Conservation (phyloP, 2,797 vertebrate genomes). For the Paramormyrops hopkinsi region DNA sequence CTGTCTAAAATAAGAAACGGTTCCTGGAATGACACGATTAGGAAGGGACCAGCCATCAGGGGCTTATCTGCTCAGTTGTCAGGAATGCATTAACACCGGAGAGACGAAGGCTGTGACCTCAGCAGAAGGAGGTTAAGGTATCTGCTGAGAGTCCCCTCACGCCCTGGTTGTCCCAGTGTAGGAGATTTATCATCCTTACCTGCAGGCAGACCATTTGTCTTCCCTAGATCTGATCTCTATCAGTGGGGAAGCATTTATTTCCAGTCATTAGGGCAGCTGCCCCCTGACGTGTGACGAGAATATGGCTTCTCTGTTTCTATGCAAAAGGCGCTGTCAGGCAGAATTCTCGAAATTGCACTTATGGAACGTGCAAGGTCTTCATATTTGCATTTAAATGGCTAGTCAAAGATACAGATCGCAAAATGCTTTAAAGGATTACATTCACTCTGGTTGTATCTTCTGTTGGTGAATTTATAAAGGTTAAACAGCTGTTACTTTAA, state of each 20-base stretch:
- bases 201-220: constrained; percentile 46
- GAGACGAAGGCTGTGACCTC: not conserved
- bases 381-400: constrained; percentile 17
- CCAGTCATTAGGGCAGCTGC: constrained; percentile 40
- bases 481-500: constrained; percentile 9
- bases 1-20: not conserved
- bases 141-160: constrained; percentile 29
- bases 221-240: constrained; percentile 45
- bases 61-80: not conserved
- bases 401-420: constrained; percentile 2
- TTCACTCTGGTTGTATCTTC: not conserved
- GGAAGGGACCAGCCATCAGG: not conserved
- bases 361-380: not conserved
- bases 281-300: constrained; percentile 32
- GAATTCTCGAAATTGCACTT: not conserved
- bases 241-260: constrained; percentile 48
- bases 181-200: constrained; percentile 49
- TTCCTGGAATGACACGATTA: not conserved
- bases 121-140: not conserved
- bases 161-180: constrained; percentile 23
- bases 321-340: not conserved
- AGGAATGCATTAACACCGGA: not conserved
- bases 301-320: not conserved
- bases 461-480: constrained; percentile 11
- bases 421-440: constrained; percentile 1